Base-by-base conservation (phyloP, 2,113 vertebrate species). In the Burhinus oedicnemus region DNA sequence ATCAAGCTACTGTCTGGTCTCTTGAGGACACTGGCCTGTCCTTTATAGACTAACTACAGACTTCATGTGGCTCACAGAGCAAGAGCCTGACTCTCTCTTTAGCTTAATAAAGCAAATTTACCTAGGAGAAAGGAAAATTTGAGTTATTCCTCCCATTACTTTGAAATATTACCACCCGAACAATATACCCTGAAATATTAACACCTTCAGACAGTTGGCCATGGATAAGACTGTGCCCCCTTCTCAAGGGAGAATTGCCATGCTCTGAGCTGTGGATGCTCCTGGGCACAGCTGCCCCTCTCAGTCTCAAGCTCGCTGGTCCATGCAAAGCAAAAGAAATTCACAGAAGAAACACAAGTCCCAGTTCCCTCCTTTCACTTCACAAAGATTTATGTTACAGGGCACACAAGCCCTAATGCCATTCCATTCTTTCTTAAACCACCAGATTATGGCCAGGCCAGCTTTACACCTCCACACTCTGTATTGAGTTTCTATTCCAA, bases 391-490 rank as follows among this genome's bases (percentile, higher is more conserved):
- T 64, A 57, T 2, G 38, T 42, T 84, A 38, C 58, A 89, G 64
- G 89, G 51, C 29, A 51, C 51, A 78, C 26, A 62, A 36, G 42
- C 45, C 55, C 87, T 82, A 76, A 94, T 38, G 7, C 23, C 69
- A 68, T 83, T 91, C 78, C 85, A 81, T 51, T 89, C 40, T 78
- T 84, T 36, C 69, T 79, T 89, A 89, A 93, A 71, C 58, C 78
- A 75, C 18, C 74, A 91, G 95, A 84, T 96, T 94, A 95, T 9
- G 16, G 44, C 44, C 54, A 93, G 77, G 30, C 65, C 76, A 79
- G 92, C 75, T 95, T 96, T 96, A 93, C 77, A 87, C 77, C 84
- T 94, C 91, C 12, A 1, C 83, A 91, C 18, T 78, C 74, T 44
- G 26, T 20, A 65, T 0, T 71, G 74, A 94, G 44, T 88, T 92